These are phyloP conservation scores for Coboldia fuscipes DNA, from an alignment of 1,140 invertebrate genomes.

Conservation along the genomic window DNA sequence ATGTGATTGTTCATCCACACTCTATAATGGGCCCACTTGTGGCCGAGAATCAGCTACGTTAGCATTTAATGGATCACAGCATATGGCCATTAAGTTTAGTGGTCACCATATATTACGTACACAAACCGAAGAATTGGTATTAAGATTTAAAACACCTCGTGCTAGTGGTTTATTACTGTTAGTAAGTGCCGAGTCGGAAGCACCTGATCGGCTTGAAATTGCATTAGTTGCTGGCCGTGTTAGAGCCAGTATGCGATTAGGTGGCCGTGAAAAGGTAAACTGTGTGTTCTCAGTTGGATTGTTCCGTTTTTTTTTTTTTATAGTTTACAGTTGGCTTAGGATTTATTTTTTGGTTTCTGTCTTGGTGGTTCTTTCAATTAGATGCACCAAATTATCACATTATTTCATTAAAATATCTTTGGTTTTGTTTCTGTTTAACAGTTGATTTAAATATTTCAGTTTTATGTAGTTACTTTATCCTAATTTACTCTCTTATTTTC, in stretches of 20 bases:
- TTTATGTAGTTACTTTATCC: no score
- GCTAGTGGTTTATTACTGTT: slow-evolving; percentile 49
- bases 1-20: slow-evolving; percentile 83
- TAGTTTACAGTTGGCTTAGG: no score
- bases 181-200: slow-evolving; percentile 46
- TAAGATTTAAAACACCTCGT: slow-evolving; percentile 69
- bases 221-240: slow-evolving; percentile 61
- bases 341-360: no score
- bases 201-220: slow-evolving; percentile 59
- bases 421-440: not conserved
- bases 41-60: slow-evolving; percentile 75
- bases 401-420: no score
- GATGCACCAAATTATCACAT: no score
- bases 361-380: no score
- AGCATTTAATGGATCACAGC: slow-evolving; percentile 73
- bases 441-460: no score
- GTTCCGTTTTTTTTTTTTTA: slow-evolving; percentile 8
- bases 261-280: slow-evolving; percentile 65
- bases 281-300: not conserved
- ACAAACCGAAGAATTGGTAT: slow-evolving; percentile 75
- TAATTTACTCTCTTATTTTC: no score
- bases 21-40: slow-evolving; percentile 80
- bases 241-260: slow-evolving; percentile 58
- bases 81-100: slow-evolving; percentile 50
- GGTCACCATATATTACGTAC: slow-evolving; percentile 54